Conservation (phyloP, 2,113 vertebrate species). For the Triplophysa siluroides region DNA sequence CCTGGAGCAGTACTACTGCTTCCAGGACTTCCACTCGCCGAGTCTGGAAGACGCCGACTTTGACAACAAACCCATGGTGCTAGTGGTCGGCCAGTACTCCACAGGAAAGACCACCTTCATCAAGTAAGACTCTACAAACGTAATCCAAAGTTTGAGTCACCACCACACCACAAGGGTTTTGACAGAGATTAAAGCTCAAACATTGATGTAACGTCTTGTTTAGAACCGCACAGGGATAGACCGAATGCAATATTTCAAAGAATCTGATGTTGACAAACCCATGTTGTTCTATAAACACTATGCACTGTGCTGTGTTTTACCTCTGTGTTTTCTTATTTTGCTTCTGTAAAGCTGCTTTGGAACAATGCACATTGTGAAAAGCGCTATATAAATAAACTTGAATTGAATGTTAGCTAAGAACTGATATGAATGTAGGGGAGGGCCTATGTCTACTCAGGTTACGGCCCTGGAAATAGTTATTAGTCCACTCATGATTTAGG, state of each 20-base stretch:
- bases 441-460: background rate
- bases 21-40: constrained; percentile 88
- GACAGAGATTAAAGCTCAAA: background rate
- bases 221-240: too few species aligned
- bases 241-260: too few species aligned
- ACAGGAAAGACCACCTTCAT: constrained; percentile 95
- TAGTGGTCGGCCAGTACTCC: constrained; percentile 92
- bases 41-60: constrained; percentile 91
- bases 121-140: constrained; percentile 63
- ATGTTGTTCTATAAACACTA: too few species aligned
- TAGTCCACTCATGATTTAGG: background rate
- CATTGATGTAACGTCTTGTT: too few species aligned
- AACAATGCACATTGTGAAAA: too few species aligned
- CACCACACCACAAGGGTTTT: background rate
- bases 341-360: too few species aligned
- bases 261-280: too few species aligned
- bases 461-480: background rate
- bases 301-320: too few species aligned
- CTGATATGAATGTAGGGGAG: too few species aligned
- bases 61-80: constrained; percentile 91
- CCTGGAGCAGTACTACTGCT: constrained; percentile 84
- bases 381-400: too few species aligned
- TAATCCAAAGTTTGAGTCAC: background rate
- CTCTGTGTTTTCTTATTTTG: too few species aligned
- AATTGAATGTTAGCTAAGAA: too few species aligned